phyloP scores from a whole-genome alignment of 2,888 invertebrate species.

The Rhopalosiphum nymphaeae region DNA sequence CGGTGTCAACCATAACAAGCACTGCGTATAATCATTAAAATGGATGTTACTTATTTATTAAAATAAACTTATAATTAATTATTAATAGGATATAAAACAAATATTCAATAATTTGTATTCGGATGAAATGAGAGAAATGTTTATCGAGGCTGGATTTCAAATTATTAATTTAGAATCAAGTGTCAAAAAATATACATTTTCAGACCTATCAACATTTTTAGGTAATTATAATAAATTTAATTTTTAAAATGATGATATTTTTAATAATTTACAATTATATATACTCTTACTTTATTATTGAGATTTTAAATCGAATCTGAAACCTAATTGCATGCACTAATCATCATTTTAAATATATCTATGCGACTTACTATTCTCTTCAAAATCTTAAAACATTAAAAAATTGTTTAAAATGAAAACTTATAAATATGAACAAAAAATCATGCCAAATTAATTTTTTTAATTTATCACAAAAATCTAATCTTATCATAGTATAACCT shows the following conservation, averaged over 20 bases:
- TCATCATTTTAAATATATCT: background rate
- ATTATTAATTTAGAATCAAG: slow-evolving; percentile 38
- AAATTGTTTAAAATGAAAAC: background rate
- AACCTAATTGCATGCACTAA: background rate
- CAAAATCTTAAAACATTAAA: background rate
- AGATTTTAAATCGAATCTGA: background rate
- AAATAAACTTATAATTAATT: background rate
- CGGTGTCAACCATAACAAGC: too few relatives aligned
- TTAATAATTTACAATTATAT: background rate
- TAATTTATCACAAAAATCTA: background rate
- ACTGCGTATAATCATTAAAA: background rate
- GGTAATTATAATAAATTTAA: background rate
- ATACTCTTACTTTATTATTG: background rate
- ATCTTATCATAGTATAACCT: too few relatives aligned
- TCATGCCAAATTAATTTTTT: background rate
- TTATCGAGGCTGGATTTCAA: slow-evolving; percentile 37
- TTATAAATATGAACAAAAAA: background rate
- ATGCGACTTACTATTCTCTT: background rate
- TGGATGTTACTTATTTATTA: background rate
- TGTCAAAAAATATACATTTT: slow-evolving; percentile 34
- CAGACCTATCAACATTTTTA: slow-evolving; percentile 28
- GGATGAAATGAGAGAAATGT: slow-evolving; percentile 2
- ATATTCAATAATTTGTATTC: too few relatives aligned
- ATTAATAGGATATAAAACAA: background rate
- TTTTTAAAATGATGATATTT: background rate